Conservation (phyloP, 2,797 vertebrate genomes). For the Lateolabrax maculatus region DNA sequence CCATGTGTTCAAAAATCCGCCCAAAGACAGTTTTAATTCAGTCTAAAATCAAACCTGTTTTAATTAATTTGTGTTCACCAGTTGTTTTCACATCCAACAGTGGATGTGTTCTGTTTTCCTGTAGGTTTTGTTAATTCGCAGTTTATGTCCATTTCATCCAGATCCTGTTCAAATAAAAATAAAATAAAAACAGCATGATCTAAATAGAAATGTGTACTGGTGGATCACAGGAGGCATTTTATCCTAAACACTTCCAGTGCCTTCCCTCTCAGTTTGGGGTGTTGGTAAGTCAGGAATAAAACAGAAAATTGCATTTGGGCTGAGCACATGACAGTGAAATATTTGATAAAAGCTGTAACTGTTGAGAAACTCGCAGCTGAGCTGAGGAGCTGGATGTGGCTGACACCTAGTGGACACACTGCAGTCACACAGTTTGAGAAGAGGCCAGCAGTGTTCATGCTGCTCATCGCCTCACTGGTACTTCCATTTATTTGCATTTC, state of each 20-base stretch:
- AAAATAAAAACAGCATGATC: neutral
- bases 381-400: conserved; percentile 13
- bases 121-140: neutral
- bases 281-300: neutral
- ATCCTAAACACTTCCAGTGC: neutral
- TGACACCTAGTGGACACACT: conserved; percentile 63
- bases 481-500: neutral
- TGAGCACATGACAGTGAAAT: neutral
- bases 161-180: too few species aligned
- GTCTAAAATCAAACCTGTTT: neutral
- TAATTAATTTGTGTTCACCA: neutral
- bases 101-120: neutral
- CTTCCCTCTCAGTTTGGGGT: neutral
- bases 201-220: neutral
- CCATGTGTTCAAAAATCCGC: neutral
- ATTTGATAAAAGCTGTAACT: neutral
- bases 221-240: neutral
- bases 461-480: neutral
- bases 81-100: neutral
- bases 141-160: neutral
- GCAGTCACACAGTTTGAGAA: conserved; percentile 22
- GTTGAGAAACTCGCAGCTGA: neutral
- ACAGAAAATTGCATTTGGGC: neutral
- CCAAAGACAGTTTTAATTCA: neutral
- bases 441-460: neutral